Evolutionary conservation across 2,113 vertebrate species (phyloP).

Genomic region (Scomber japonicus): DNA sequence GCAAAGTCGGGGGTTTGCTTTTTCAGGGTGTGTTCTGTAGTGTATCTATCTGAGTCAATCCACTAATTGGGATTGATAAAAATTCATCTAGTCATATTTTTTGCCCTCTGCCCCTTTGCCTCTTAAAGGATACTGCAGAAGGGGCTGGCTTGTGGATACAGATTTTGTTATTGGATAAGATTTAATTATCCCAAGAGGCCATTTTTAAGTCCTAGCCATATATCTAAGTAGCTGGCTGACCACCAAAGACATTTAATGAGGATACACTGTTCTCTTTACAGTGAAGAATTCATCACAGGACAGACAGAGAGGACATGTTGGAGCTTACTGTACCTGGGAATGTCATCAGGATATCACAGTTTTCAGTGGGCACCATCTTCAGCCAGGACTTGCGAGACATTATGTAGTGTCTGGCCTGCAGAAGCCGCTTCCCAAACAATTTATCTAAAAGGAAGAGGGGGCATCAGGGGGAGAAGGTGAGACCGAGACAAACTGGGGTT

Average conservation of each 20-base stretch:
- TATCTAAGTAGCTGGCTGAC: constrained; percentile 21
- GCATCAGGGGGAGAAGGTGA: constrained; percentile 3
- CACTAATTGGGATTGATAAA: not conserved
- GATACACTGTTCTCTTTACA: constrained; percentile 4
- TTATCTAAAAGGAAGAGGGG: constrained; percentile 86
- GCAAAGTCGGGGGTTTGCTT: too few relatives aligned
- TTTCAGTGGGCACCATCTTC: constrained; percentile 97
- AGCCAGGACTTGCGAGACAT: constrained; percentile 98
- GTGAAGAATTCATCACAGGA: not conserved
- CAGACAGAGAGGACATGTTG: not conserved
- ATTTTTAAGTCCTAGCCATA: constrained; percentile 7
- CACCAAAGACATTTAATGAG: constrained; percentile 28
- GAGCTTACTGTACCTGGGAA: constrained; percentile 87
- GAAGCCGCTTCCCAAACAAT: constrained; percentile 93
- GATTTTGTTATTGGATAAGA: constrained; percentile 23
- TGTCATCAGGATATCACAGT: constrained; percentile 98
- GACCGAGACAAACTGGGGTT: constrained; percentile 3
- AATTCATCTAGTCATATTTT: not conserved
- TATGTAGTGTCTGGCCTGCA: constrained; percentile 94
- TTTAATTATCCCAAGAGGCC: constrained; percentile 24
- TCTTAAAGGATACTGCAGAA: constrained; percentile 7
- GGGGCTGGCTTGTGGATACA: not conserved
- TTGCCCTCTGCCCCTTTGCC: not conserved
- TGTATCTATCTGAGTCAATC: not conserved
- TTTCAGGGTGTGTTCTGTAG: not conserved